Percentiles rank a stretch among this genome's conserved stretches.
Conservation (phyloP, 2,888 invertebrate genomes). For the Eupithecia inturbata region DNA sequence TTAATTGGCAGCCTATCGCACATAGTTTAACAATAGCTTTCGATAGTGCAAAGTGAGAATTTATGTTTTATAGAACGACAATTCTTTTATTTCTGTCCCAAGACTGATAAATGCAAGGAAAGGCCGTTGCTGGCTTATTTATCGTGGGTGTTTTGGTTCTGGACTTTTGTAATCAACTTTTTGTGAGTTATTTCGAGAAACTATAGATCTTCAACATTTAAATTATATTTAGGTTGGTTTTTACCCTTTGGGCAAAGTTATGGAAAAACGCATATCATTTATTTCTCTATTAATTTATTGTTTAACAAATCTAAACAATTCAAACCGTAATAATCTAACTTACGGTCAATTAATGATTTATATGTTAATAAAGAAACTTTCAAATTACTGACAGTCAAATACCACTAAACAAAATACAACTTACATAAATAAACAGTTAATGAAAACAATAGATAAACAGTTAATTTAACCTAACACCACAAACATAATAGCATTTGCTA, state of each 20-base stretch:
- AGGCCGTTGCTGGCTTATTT: slow-evolving; percentile 31
- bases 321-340: no score
- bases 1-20: slow-evolving; percentile 71
- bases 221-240: neutral
- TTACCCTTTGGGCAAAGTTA: no score
- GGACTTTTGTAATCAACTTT: slow-evolving; percentile 36
- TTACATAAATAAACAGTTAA: no score
- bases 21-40: slow-evolving; percentile 71
- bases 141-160: slow-evolving; percentile 32
- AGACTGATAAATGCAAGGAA: slow-evolving; percentile 38
- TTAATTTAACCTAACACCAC: no score
- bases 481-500: no score
- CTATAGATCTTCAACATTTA: neutral
- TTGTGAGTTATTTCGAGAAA: slow-evolving; percentile 25
- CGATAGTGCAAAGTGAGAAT: slow-evolving; percentile 75
- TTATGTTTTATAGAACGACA: slow-evolving; percentile 62
- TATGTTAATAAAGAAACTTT: no score
- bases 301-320: no score
- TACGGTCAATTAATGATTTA: no score
- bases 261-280: neutral
- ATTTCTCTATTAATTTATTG: no score
- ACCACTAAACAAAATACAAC: no score
- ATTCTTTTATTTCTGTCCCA: slow-evolving; percentile 44
- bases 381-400: no score
- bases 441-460: no score